A percentile compares a stretch with the other conserved stretches of the same genome.
These are phyloP conservation scores for Zaprionus taronus DNA, from an alignment of 1,140 invertebrate genomes.

Conservation along the genomic window DNA sequence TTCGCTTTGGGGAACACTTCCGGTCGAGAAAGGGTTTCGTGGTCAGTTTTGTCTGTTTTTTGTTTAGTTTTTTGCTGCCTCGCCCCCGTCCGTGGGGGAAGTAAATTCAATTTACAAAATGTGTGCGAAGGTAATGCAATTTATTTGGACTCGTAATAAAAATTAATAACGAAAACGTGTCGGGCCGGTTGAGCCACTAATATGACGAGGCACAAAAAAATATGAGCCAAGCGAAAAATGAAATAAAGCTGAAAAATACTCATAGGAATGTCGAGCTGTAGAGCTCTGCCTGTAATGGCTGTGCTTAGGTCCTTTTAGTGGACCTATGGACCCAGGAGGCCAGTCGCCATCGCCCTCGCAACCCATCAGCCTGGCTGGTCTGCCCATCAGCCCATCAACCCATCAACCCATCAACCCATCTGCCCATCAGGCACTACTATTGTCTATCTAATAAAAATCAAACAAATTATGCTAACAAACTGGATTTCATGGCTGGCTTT, in stretches of 20 bases:
- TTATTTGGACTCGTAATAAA: constrained; percentile 78
- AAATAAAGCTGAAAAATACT: constrained; percentile 29
- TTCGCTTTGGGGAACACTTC: not conserved
- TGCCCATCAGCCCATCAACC: not conserved
- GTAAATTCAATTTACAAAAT: constrained; percentile 76
- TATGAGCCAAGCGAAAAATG: constrained; percentile 23
- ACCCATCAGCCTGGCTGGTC: not conserved
- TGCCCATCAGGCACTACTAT: constrained; percentile 7
- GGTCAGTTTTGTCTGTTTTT: constrained; percentile 32
- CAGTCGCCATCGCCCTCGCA: not conserved
- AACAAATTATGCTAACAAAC: constrained; percentile 84
- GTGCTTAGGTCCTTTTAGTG: constrained; percentile 12
- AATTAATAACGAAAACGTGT: constrained; percentile 83
- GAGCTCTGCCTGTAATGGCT: not conserved
- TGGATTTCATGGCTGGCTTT: constrained; percentile 69
- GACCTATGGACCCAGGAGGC: not conserved
- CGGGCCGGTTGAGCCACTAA: constrained; percentile 64
- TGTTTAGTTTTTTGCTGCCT: constrained; percentile 14
- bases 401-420: not conserved
- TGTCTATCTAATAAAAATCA: constrained; percentile 80
- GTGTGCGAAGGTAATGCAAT: constrained; percentile 65
- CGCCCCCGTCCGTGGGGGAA: constrained; percentile 7
- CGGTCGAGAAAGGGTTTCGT: constrained; percentile 31
- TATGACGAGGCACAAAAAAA: constrained; percentile 74
- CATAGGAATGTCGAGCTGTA: constrained; percentile 2